These are phyloP conservation scores for Gymnodraco acuticeps DNA, from an alignment of 2,797 vertebrate species.

Conservation along the genomic window DNA sequence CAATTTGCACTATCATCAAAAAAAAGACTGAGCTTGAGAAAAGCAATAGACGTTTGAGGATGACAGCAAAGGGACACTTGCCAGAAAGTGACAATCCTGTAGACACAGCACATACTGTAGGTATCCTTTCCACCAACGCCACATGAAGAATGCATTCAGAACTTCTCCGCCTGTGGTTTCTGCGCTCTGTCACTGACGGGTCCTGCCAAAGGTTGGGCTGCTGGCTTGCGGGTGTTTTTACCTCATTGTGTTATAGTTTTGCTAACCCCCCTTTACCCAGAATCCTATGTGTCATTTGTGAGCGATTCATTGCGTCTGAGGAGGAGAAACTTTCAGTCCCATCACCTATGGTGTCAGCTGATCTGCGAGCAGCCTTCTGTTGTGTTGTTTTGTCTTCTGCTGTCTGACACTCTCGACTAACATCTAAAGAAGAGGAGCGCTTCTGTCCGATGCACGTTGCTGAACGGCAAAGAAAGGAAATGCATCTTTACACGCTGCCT, in stretches of 20 bases:
- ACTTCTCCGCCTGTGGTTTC: conserved; percentile 17
- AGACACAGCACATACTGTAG: conserved; percentile 23
- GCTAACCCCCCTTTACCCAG: conserved; percentile 1
- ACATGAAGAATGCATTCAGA: conserved; percentile 52
- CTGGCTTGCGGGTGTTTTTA: conserved; percentile 20
- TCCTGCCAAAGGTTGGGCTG: conserved; percentile 52
- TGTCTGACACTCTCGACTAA: conserved; percentile 18
- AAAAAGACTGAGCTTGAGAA: conserved; percentile 38
- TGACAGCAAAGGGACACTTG: conserved; percentile 24
- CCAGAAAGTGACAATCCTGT: conserved; percentile 45
- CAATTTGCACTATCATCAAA: conserved; percentile 56
- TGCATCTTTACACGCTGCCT: conserved; percentile 53
- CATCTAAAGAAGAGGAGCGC: background rate
- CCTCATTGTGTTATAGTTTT: conserved; percentile 36
- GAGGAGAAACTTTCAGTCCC: conserved; percentile 31
- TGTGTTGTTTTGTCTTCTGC: conserved; percentile 11
- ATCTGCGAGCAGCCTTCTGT: conserved; percentile 31
- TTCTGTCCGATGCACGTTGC: conserved; percentile 31
- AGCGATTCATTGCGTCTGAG: conserved; percentile 9
- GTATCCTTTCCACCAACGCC: conserved; percentile 32
- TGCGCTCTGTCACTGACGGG: conserved; percentile 14
- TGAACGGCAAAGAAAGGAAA: conserved; percentile 16
- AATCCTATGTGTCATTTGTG: conserved; percentile 31
- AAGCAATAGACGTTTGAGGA: conserved; percentile 21
- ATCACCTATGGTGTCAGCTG: conserved; percentile 1